Base-by-base conservation (phyloP, 2,888 invertebrate species). In the Ptilodon capucinus region DNA sequence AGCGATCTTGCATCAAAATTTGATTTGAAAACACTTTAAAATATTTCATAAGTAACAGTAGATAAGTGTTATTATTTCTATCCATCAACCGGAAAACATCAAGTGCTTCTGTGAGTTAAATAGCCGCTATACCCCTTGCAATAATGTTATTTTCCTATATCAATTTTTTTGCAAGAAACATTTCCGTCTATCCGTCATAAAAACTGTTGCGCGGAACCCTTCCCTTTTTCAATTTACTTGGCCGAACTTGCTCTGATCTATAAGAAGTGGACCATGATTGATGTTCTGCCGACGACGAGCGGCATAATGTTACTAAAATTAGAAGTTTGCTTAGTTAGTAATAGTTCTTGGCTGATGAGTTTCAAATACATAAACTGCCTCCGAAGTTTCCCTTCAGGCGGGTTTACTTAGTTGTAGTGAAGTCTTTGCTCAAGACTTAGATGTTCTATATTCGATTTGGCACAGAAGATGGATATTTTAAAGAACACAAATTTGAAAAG, bases 241-340 rank as follows among this genome's bases (percentile, higher is more conserved):
- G 13, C 48, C 53, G 54, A 54, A 54, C 57, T 54, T 62, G 56
- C 54, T 58, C 49, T 42, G 47, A 58, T 63, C 57, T 59, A 60
- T 64, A 64, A 56, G 73, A 76, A 74, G 74, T 69, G 71, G 48
- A 48, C 51, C 68, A 68, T 83, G 83, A 84, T 83, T 83, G 80
- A 84, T 84, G 81, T 64, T 68, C 63, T 60, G 44, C 68, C 64
- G 74, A 71, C 74, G 75, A 77, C 68, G 66, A 62, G 65, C 64
- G 48, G 51, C 55, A 66, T 79, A 76, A 79, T 77, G 70, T 64
- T 72, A 66, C 70, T 76, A 71, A 76, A 78, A 82, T 81, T 79
- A 76, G 75, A 79, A 70, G 60, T 73, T 66, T 51, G 42, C 52
- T 68, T 60, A 61, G 64, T 64, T 63, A 51, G 67, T 58, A 61